Evolutionary conservation across 2,888 invertebrate genomes (phyloP), one percentile per base, ranked within the genome.

Genomic region (Drosophila colorata): DNA sequence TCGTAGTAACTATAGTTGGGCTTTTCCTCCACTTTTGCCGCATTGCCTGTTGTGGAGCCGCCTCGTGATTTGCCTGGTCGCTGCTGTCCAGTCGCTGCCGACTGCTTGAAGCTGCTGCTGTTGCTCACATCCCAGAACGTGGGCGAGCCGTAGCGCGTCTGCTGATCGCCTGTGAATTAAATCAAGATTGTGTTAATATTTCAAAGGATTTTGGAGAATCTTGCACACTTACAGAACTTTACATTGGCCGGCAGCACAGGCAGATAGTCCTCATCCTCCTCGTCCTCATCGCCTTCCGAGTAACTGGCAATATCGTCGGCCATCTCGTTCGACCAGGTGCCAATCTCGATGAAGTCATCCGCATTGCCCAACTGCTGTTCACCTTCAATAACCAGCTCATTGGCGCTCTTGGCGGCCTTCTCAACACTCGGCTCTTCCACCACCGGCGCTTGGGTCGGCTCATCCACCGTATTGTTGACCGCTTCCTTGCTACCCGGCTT

Each of bases 291-390:
- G 43, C 83, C 85, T 9, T 88, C 84, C 0, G 91, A 81, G 5
- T 28, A 75, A 8, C 69, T 55, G 23, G 61, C 69, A 20, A 90
- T 80, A 0, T 93, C 93, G 0, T 94, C 93, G 0, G 97, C 96
- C 97, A 97, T 97, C 55, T 97, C 97, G 90, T 97, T 98, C 0
- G 96, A 96, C 98, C 98, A 98, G 0, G 95, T 97, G 8, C 97
- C 98, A 48, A 98, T 97, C 91, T 97, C 97, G 88, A 97, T 94
- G 81, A 95, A 95, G 89, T 80, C 88, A 38, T 94, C 92, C 69
- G 87, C 52, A 5, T 84, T 90, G 70, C 88, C 81, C n/a, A 91
- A 56, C 59, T 91, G 89, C 56, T 90, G 85, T 69, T 92, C 91
- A 13, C 87, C 91, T 64, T 92, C 91, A 28, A 91, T 87, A 8